Evolutionary conservation across 2,888 invertebrate genomes (phyloP), one percentile per base, ranked within the genome.

Genomic region (Morpho deidamia): DNA sequence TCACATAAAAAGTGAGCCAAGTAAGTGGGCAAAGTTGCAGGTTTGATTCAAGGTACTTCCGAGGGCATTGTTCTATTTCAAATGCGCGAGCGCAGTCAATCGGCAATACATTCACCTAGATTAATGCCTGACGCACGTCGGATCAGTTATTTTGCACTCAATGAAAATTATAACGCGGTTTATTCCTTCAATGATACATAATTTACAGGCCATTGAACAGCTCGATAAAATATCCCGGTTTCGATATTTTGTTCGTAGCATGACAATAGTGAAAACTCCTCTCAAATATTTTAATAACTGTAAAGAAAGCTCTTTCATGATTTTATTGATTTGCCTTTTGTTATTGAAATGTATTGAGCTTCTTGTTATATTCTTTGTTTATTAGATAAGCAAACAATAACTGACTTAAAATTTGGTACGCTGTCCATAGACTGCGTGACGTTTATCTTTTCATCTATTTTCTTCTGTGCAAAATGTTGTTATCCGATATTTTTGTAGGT

Each of bases 401-500:
- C 5, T 23, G 23, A 23, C 5, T 23, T 23, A 23, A 23, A 23
- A 23, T 23, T 5, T 23, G 23, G 23, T 23, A 23, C 23, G 23
- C 23, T 23, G 23, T 23, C 23, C 23, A 23, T 23, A 23, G 23
- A 23, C 23, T 23, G 23, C 23, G 23, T 23, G 4, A 23, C 10
- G 10, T 37, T 37, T 37, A 37, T 37, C 10, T 37, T 37, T 37
- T 5, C 8, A 37, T 10, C 8, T 37, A 7, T 37, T 37, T 37
- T 1, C 7, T 34, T 7, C 34, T 34, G 7, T 34, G 34, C n/a
- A 1, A 37, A 37, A 37, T 37, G 35, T 10, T 37, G 23, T 23
- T 5, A 23, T 23, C 23, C 23, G 23, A 23, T 7, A 35, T 44
- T 8, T 7, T 72, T 74, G 0, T 72, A 89, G 83, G 84, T 89